Conservation (phyloP, 2,113 vertebrate species). For the Tetrao urogallus region DNA sequence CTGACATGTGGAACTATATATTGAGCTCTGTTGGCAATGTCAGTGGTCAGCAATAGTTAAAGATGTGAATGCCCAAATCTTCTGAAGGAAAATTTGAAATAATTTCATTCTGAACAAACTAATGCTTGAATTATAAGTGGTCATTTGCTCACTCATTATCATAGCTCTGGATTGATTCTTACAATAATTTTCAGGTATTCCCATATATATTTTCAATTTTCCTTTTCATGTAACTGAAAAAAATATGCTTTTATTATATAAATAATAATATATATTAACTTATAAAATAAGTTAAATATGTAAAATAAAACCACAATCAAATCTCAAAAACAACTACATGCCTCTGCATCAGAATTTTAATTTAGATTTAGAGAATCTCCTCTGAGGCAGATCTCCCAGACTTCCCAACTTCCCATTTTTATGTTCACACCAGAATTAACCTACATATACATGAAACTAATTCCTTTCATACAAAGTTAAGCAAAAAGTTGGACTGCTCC, state of each 20-base stretch:
- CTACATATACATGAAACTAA: neutral
- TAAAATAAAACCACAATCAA: neutral
- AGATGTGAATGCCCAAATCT: accelerated
- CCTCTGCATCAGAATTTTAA: neutral
- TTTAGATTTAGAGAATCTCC: neutral
- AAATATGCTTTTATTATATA: too few relatives aligned
- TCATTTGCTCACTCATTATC: constrained; percentile 41
- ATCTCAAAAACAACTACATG: neutral
- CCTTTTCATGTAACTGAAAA: constrained; percentile 63
- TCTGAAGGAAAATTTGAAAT: neutral
- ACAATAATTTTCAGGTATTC: constrained; percentile 17
- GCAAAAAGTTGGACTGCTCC: neutral
- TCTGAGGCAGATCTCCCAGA: neutral
- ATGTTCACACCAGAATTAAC: neutral
- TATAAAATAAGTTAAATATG: neutral
- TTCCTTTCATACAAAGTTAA: neutral
- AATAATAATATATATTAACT: too few relatives aligned
- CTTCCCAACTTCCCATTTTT: neutral
- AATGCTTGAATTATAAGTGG: neutral
- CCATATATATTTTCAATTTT: constrained; percentile 10
- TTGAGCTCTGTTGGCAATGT: neutral
- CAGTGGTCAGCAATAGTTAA: neutral
- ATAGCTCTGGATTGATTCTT: neutral
- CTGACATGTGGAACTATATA: accelerated
- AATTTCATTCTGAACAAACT: neutral